A percentile compares a stretch with the other conserved stretches of the same genome.
Evolutionary conservation across 2,113 vertebrate species (phyloP).

Genomic region (Dicrurus megarhynchus): DNA sequence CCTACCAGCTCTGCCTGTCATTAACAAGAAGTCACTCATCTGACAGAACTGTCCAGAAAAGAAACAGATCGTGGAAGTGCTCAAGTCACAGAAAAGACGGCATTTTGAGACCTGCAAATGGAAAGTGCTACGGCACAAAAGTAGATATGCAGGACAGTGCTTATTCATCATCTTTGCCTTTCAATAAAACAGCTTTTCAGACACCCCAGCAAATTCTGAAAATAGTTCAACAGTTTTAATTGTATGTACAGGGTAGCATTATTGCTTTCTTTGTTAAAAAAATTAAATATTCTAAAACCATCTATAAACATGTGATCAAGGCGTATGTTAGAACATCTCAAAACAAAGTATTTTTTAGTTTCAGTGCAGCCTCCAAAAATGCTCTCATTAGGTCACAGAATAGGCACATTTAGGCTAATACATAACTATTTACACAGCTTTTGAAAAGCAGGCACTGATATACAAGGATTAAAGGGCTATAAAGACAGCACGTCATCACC

Average conservation of each 20-base stretch:
- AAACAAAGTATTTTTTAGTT: neutral
- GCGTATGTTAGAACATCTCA: neutral
- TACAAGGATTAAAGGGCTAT: neutral
- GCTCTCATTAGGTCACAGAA: neutral
- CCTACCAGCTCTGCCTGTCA: neutral
- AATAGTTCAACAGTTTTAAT: neutral
- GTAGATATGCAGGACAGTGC: neutral
- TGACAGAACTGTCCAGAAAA: neutral
- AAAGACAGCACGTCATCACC: neutral
- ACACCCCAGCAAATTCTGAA: neutral
- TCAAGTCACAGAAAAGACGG: neutral
- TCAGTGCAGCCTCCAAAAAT: neutral
- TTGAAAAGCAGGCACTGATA: neutral
- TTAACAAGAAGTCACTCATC: neutral
- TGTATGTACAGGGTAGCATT: neutral
- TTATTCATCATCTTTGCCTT: neutral
- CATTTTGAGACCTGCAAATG: neutral
- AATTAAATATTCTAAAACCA: neutral
- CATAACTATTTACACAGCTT: neutral
- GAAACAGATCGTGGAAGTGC: neutral
- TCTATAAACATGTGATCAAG: rapidly evolving
- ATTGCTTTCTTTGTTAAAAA: neutral
- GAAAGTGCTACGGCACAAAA: neutral
- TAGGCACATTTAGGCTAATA: neutral
- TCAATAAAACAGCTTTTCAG: neutral